A percentile compares a stretch with the other conserved stretches of the same genome.
These are phyloP conservation scores for Manduca sexta DNA, from an alignment of 1,140 invertebrate species.

Conservation along the genomic window DNA sequence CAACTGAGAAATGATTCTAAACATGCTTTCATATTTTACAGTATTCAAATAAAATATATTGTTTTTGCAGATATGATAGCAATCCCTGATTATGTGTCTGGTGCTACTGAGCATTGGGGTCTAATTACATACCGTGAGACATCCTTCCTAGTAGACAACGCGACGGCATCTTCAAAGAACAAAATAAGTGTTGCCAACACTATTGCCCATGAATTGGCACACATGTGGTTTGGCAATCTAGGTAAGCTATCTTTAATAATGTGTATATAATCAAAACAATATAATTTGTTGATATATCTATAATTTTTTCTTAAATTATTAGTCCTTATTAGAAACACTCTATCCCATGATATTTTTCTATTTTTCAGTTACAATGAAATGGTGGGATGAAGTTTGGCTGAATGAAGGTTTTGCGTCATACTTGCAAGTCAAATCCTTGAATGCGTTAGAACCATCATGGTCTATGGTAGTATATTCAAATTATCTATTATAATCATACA, in stretches of 20 bases:
- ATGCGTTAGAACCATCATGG: constrained; percentile 85
- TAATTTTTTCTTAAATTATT: too few relatives aligned
- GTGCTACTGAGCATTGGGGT: constrained; percentile 97
- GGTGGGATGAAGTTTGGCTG: constrained; percentile 96
- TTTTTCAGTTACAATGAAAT: constrained; percentile 86
- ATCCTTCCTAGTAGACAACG: constrained; percentile 82
- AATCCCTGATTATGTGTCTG: constrained; percentile 95
- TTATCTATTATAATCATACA: not conserved
- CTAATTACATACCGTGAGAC: constrained; percentile 89
- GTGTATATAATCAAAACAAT: too few relatives aligned
- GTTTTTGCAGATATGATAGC: constrained; percentile 88
- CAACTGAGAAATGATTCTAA: too few relatives aligned
- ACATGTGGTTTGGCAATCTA: constrained; percentile 94
- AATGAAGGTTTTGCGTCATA: constrained; percentile 95
- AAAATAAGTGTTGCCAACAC: constrained; percentile 87
- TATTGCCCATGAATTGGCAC: constrained; percentile 92
- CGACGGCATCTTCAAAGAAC: constrained; percentile 80
- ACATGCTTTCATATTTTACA: too few relatives aligned
- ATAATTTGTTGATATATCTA: too few relatives aligned
- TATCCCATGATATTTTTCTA: not conserved
- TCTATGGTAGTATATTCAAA: constrained; percentile 79
- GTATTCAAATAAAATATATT: too few relatives aligned
- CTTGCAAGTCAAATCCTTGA: constrained; percentile 86
- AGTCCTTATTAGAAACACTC: too few relatives aligned
- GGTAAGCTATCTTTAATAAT: constrained; percentile 60